These are phyloP conservation scores for Machimus rusticus DNA, from an alignment of 2,888 invertebrate genomes.

Conservation along the genomic window DNA sequence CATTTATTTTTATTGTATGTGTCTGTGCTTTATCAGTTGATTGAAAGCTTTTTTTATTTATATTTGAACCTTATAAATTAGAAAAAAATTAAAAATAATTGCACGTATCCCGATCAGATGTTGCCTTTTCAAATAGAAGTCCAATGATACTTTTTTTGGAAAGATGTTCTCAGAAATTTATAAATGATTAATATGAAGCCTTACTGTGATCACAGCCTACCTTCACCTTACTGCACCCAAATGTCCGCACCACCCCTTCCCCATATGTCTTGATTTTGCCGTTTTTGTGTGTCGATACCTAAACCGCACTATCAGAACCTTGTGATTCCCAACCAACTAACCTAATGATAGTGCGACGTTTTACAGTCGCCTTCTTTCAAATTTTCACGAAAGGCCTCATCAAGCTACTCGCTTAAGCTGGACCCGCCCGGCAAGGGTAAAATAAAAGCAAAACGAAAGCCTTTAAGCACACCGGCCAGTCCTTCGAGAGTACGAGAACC, in stretches of 20 bases:
- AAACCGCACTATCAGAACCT: slow-evolving; percentile 64
- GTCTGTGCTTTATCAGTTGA: slow-evolving; percentile 37
- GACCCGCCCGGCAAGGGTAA: slow-evolving; percentile 89
- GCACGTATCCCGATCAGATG: slow-evolving; percentile 32
- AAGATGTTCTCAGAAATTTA: not conserved
- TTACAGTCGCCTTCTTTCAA: slow-evolving; percentile 97
- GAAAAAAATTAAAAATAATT: not conserved
- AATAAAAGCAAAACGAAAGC: slow-evolving; percentile 87
- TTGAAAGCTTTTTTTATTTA: slow-evolving; percentile 3
- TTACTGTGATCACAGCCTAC: slow-evolving; percentile 27
- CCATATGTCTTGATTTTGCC: slow-evolving; percentile 31
- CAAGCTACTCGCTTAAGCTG: slow-evolving; percentile 94
- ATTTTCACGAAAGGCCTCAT: slow-evolving; percentile 96
- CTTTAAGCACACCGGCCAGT: slow-evolving; percentile 91
- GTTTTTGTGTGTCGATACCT: slow-evolving; percentile 42
- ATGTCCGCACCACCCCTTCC: not conserved
- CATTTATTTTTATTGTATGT: slow-evolving; percentile 26
- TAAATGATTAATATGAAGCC: not conserved
- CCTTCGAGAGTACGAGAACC: slow-evolving; percentile 85
- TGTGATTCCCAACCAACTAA: slow-evolving; percentile 65
- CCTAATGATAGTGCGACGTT: slow-evolving; percentile 69
- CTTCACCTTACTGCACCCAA: not conserved
- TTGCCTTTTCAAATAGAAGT: slow-evolving; percentile 4
- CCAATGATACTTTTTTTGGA: not conserved
- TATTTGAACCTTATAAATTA: not conserved